Evolutionary conservation across 2,113 vertebrate species (phyloP), one percentile per base, ranked within the genome.

Genomic region (Phrynosoma platyrhinos): DNA sequence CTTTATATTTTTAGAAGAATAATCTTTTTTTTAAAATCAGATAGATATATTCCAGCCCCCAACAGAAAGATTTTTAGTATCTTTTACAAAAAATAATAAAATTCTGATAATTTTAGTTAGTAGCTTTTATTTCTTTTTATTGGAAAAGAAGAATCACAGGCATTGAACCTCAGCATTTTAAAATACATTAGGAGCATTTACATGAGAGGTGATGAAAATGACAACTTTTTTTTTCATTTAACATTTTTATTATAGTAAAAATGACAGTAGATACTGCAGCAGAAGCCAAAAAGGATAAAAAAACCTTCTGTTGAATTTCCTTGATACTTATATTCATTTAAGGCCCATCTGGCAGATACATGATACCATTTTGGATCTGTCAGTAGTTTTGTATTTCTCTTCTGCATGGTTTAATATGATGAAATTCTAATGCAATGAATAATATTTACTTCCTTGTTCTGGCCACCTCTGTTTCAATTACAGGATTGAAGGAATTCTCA

Each of bases 1-100:
- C 90, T 92, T 92, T 90, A 9, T 91, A 9, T 91, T 78, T 91
- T 77, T 83, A 87, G 77, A 81, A 68, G 77, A 90, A 71, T 71
- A 69, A 80, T 90, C 91, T 79, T 62, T 85, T 74, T 36, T 52
- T 47, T 68, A 36, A 62, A 21, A 1, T 78, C 64, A 25, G 82
- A 74, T 42, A 30, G 53, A 80, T 86, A 90, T 72, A 80, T 14
- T 86, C 64, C 88, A 90, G 12, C 88, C 91, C 88, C 78, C 92
- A 91, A 90, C 74, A 14, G 62, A 92, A 64, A 68, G 64, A 52
- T 90, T 23, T 85, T 86, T 87, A 14, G 55, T 88, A 82, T 86
- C 4, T 27, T 58, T 27, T 74, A 55, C 14, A 76, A 47, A 76
- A 25, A 76, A 62, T 36, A 81, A 74, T 30, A 47, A 72, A 47